A percentile compares a stretch with the other conserved stretches of the same genome.
These are phyloP conservation scores for Drosophila phalerata DNA, from an alignment of 2,888 invertebrate genomes.

Conservation along the genomic window DNA sequence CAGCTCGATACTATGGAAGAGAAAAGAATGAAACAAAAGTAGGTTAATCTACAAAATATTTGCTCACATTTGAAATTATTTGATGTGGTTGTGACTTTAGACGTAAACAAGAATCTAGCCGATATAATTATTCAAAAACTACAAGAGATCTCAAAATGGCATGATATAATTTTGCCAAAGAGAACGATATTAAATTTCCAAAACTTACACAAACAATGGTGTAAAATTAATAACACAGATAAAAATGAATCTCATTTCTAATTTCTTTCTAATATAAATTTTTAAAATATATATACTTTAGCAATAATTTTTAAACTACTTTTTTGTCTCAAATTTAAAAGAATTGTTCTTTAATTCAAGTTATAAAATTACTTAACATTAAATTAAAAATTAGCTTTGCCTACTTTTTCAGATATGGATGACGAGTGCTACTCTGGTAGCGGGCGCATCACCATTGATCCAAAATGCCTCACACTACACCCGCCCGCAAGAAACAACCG, in stretches of 20 bases:
- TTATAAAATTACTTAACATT: no score
- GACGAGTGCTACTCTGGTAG: slow-evolving; percentile 94
- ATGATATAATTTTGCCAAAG: neutral
- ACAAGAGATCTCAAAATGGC: neutral
- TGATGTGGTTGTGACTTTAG: slow-evolving; percentile 25
- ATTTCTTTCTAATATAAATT: no score
- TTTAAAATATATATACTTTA: no score
- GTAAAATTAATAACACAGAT: neutral
- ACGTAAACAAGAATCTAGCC: slow-evolving; percentile 21
- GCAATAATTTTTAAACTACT: no score
- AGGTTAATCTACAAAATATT: slow-evolving; percentile 63
- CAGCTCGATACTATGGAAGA: neutral
- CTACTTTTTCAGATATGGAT: slow-evolving; percentile 90
- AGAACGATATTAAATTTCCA: neutral
- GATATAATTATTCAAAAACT: slow-evolving; percentile 11
- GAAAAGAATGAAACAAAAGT: slow-evolving; percentile 38
- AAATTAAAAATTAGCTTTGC: neutral
- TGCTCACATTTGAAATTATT: slow-evolving; percentile 49
- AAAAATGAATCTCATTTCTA: no score
- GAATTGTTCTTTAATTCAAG: no score
- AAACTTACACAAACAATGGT: neutral
- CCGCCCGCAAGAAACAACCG: slow-evolving; percentile 59
- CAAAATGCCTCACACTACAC: slow-evolving; percentile 78
- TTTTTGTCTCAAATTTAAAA: neutral
- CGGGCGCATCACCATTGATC: slow-evolving; percentile 79